Evolutionary conservation across 2,113 vertebrate genomes (phyloP).

Genomic region (Leptobrachium ailaonicum): DNA sequence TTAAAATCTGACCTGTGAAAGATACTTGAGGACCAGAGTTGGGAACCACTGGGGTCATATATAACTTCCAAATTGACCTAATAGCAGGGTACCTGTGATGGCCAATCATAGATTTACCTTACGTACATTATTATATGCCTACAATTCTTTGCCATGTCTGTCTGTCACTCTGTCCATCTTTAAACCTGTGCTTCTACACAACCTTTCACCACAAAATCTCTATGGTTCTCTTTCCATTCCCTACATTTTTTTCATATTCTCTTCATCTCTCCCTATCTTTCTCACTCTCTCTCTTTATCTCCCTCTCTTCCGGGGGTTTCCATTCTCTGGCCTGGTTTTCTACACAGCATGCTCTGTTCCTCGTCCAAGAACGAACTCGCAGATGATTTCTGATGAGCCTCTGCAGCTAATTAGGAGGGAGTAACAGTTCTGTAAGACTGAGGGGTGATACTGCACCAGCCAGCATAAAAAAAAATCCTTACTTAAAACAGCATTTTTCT

Average conservation of each 20-base stretch:
- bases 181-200: too few relatives aligned
- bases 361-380: slow-evolving; percentile 41
- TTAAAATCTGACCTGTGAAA: too few relatives aligned
- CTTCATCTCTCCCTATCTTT: slow-evolving; percentile 23
- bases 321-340: slow-evolving; percentile 46
- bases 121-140: too few relatives aligned
- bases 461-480: slow-evolving; percentile 13
- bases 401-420: slow-evolving; percentile 46
- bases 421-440: slow-evolving; percentile 30
- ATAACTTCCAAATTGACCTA: too few relatives aligned
- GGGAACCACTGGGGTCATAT: too few relatives aligned
- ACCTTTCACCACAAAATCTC: too few relatives aligned
- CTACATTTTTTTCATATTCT: neutral
- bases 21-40: too few relatives aligned
- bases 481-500: slow-evolving; percentile 26
- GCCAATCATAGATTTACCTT: too few relatives aligned
- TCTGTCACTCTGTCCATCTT: too few relatives aligned
- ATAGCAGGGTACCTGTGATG: too few relatives aligned
- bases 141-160: too few relatives aligned
- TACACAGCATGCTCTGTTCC: slow-evolving; percentile 50
- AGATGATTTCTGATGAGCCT: slow-evolving; percentile 48
- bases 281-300: slow-evolving; percentile 22
- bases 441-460: slow-evolving; percentile 10
- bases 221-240: neutral
- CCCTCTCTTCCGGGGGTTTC: slow-evolving; percentile 33